phyloP scores from a whole-genome alignment of 2,797 vertebrate genomes.

The Rhinophrynus dorsalis region DNA sequence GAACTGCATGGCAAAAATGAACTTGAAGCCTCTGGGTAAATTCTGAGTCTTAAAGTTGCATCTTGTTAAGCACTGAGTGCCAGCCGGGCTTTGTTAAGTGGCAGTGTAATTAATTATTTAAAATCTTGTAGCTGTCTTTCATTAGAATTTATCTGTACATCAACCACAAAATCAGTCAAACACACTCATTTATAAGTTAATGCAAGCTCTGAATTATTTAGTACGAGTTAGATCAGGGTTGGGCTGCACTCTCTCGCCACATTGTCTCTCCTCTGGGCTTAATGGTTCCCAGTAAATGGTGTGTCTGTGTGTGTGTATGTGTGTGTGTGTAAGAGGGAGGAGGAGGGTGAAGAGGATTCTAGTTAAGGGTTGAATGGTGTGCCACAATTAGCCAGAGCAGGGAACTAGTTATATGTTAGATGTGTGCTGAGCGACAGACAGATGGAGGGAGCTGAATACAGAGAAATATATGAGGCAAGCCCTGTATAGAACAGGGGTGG shows the following conservation, averaged over 20 bases:
- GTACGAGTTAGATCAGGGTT: conserved; percentile 66
- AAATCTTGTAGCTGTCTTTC: conserved; percentile 77
- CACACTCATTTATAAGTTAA: conserved; percentile 78
- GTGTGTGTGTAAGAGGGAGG: conserved; percentile 31
- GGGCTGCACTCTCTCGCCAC: conserved; percentile 58
- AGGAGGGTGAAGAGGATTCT: neutral
- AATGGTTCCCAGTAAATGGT: conserved; percentile 52
- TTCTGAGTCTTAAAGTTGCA: conserved; percentile 70
- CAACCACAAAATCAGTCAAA: conserved; percentile 81
- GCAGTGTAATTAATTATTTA: conserved; percentile 79
- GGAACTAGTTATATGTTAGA: neutral
- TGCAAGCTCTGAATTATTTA: conserved; percentile 76
- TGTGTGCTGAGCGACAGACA: neutral
- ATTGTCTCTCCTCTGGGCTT: conserved; percentile 54
- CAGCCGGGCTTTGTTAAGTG: conserved; percentile 79
- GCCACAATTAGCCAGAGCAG: conserved; percentile 12
- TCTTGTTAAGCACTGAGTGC: conserved; percentile 78
- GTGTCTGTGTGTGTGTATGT: too few relatives aligned
- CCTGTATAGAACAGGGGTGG: too few relatives aligned
- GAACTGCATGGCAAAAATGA: conserved; percentile 66
- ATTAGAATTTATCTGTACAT: conserved; percentile 81
- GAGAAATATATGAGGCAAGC: too few relatives aligned
- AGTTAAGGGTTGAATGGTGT: neutral
- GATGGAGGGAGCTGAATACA: neutral
- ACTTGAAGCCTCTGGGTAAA: conserved; percentile 68